Percentiles rank a stretch among this genome's conserved stretches.
These are phyloP conservation scores for Prosapia bicincta DNA, from an alignment of 2,888 invertebrate genomes.

Conservation along the genomic window DNA sequence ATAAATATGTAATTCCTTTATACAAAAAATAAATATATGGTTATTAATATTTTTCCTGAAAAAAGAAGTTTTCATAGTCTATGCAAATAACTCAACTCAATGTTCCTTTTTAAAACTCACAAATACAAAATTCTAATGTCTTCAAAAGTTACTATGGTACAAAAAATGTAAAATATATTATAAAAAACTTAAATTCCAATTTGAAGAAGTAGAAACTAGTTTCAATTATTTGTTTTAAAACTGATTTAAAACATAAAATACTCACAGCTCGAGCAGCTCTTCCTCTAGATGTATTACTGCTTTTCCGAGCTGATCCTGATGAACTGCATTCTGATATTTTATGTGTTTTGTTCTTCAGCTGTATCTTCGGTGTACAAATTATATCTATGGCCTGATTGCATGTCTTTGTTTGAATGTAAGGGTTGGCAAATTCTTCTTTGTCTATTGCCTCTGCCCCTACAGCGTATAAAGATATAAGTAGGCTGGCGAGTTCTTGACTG, in stretches of 20 bases:
- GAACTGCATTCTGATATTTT: neutral
- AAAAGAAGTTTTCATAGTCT: too few species aligned
- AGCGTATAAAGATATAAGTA: slow-evolving; percentile 56
- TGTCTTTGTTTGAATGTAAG: slow-evolving; percentile 5
- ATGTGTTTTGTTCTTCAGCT: neutral
- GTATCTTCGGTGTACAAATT: neutral
- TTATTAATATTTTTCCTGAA: too few species aligned
- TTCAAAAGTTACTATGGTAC: too few species aligned
- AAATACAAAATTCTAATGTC: too few species aligned
- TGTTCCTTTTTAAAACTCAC: too few species aligned
- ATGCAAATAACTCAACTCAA: too few species aligned
- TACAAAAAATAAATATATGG: too few species aligned
- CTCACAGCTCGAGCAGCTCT: neutral
- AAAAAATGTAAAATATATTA: too few species aligned
- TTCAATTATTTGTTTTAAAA: too few species aligned
- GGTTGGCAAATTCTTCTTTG: slow-evolving; percentile 4
- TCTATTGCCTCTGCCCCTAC: slow-evolving; percentile 38
- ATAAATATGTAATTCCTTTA: too few species aligned
- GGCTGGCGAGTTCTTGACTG: slow-evolving; percentile 57
- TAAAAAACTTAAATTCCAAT: too few species aligned
- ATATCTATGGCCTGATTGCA: neutral
- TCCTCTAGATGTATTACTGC: slow-evolving; percentile 27
- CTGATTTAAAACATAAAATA: neutral
- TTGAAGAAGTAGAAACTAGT: too few species aligned
- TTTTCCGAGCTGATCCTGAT: slow-evolving; percentile 26